Evolutionary conservation across 2,888 invertebrate species (phyloP).

Genomic region (Melanostoma scalare): DNA sequence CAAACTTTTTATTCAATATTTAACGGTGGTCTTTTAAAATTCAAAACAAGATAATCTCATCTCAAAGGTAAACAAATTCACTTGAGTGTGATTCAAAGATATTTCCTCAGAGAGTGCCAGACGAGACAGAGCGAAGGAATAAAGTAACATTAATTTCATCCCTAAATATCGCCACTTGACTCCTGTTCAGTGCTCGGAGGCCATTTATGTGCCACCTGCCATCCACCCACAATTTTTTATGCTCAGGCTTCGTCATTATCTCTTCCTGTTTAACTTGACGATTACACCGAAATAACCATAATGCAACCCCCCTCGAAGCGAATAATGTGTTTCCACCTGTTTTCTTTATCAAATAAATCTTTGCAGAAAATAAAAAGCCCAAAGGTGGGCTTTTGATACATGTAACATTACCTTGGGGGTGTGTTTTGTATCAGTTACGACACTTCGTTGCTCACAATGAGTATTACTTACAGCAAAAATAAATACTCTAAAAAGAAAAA

Average conservation of each 20-base stretch:
- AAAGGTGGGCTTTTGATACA: conserved; percentile 1
- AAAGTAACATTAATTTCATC: conserved; percentile 39
- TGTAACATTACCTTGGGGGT: conserved; percentile 17
- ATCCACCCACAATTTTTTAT: conserved; percentile 10
- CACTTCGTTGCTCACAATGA: conserved; percentile 19
- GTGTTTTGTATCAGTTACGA: conserved; percentile 10
- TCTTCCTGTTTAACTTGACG: conserved; percentile 47
- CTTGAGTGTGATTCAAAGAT: conserved; percentile 54
- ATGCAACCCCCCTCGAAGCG: conserved; percentile 7
- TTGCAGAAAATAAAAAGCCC: conserved; percentile 29
- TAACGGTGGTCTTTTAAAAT: conserved; percentile 25
- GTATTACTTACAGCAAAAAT: conserved; percentile 2
- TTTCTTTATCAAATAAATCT: conserved; percentile 20
- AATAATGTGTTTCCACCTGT: conserved; percentile 38
- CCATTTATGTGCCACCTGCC: conserved; percentile 18
- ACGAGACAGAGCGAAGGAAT: background rate
- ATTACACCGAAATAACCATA: conserved; percentile 45
- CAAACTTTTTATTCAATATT: conserved; percentile 47
- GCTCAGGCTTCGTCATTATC: conserved; percentile 24
- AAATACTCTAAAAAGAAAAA: conserved; percentile 16
- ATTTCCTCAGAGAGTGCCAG: conserved; percentile 10
- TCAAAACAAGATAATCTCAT: conserved; percentile 53
- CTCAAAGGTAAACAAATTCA: conserved; percentile 63
- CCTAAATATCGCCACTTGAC: conserved; percentile 56
- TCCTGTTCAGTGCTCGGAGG: conserved; percentile 9